A percentile compares a stretch with the other conserved stretches of the same genome.
phyloP scores from a whole-genome alignment of 2,113 vertebrate species.

The Rhinichthys klamathensis region DNA sequence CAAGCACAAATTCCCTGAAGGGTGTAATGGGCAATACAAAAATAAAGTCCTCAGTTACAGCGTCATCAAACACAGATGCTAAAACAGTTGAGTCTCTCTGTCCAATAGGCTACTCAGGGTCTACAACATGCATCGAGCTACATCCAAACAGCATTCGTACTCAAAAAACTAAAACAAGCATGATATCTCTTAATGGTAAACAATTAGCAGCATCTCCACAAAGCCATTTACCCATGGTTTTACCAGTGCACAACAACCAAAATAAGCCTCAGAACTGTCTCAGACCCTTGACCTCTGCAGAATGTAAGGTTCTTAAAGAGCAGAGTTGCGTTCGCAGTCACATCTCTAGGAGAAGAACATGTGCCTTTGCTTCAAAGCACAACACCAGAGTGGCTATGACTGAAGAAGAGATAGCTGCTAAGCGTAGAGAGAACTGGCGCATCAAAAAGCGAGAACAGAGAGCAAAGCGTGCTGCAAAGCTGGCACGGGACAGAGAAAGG shows the following conservation, averaged over 20 bases:
- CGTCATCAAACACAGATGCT: slow-evolving; percentile 48
- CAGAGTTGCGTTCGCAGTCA: slow-evolving; percentile 13
- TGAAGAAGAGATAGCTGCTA: slow-evolving; percentile 74
- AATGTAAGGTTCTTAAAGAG: slow-evolving; percentile 37
- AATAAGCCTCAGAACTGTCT: slow-evolving; percentile 47
- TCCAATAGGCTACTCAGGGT: slow-evolving; percentile 62
- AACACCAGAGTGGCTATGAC: slow-evolving; percentile 48
- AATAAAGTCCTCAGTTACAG: slow-evolving; percentile 39
- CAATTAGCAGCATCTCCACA: slow-evolving; percentile 56
- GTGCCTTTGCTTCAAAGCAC: slow-evolving; percentile 60
- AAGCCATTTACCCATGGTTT: slow-evolving; percentile 58
- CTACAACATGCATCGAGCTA: slow-evolving; percentile 59
- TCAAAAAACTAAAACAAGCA: slow-evolving; percentile 35
- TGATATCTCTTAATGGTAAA: slow-evolving; percentile 58
- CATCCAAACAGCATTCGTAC: slow-evolving; percentile 30
- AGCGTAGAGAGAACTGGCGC: slow-evolving; percentile 76
- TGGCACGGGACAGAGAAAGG: slow-evolving; percentile 63
- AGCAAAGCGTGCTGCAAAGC: slow-evolving; percentile 69
- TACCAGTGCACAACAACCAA: slow-evolving; percentile 51
- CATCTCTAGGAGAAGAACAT: slow-evolving; percentile 55
- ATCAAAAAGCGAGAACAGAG: slow-evolving; percentile 79
- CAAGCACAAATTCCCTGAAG: slow-evolving; percentile 30
- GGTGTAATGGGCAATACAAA: not conserved
- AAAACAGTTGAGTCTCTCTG: slow-evolving; percentile 52
- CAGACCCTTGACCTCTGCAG: slow-evolving; percentile 36